Percentiles rank a stretch among this genome's conserved stretches.
phyloP scores from a whole-genome alignment of 2,113 vertebrate species.

The Prietella phreatophila region DNA sequence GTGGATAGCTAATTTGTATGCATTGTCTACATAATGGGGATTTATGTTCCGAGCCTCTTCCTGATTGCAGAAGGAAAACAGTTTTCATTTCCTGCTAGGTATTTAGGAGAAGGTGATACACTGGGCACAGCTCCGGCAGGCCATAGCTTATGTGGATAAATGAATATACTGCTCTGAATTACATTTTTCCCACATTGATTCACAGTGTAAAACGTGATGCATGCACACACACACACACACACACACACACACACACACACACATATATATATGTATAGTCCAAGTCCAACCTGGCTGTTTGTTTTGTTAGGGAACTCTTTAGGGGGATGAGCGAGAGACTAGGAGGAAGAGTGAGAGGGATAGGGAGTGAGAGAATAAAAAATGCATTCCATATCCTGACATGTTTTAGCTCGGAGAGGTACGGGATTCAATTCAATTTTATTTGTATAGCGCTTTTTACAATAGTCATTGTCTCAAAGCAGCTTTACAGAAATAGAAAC shows the following conservation, averaged over 20 bases:
- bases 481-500: too few relatives aligned
- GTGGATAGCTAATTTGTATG: constrained; percentile 16
- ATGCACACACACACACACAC: not conserved
- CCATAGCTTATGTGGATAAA: constrained; percentile 18
- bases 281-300: constrained; percentile 28
- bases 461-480: too few relatives aligned
- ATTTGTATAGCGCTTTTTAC: too few relatives aligned
- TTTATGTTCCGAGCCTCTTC: constrained; percentile 22
- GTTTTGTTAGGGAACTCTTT: constrained; percentile 40
- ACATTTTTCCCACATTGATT: constrained; percentile 47
- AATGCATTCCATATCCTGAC: constrained; percentile 44
- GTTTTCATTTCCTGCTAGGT: constrained; percentile 36
- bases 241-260: not conserved
- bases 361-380: constrained; percentile 44
- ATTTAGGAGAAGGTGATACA: not conserved
- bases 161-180: not conserved
- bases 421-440: too few relatives aligned
- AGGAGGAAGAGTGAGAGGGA: not conserved
- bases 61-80: constrained; percentile 38
- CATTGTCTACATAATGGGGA: constrained; percentile 32
- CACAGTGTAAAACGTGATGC: constrained; percentile 32
- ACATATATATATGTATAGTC: not conserved
- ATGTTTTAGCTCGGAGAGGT: constrained; percentile 46
- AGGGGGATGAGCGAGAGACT: not conserved
- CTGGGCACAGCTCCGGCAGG: not conserved